Evolutionary conservation across 2,888 invertebrate genomes (phyloP).

Genomic region (Ornithoptera priamus): DNA sequence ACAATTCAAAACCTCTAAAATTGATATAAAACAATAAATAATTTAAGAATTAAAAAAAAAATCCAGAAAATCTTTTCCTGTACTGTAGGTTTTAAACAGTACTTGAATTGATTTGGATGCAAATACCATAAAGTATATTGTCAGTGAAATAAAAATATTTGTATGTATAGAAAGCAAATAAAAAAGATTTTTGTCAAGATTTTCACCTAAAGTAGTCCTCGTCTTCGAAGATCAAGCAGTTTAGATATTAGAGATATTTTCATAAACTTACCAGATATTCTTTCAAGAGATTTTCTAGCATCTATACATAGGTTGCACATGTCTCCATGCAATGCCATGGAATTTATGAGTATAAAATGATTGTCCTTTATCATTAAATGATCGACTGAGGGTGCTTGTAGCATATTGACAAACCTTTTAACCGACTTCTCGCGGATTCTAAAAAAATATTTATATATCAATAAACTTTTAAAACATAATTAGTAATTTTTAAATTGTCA

Average conservation of each 20-base stretch:
- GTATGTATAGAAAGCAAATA: too few species aligned
- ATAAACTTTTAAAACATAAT: not conserved
- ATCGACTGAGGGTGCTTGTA: constrained; percentile 87
- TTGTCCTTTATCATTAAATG: constrained; percentile 85
- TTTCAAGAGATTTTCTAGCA: constrained; percentile 83
- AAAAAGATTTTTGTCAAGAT: too few species aligned
- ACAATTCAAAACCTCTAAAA: constrained; percentile 57
- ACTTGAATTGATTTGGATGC: not conserved
- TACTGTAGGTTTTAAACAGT: not conserved
- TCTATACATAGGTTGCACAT: constrained; percentile 91
- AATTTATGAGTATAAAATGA: constrained; percentile 94
- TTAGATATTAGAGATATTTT: too few species aligned
- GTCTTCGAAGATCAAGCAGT: too few species aligned
- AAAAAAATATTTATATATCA: not conserved
- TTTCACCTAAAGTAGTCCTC: too few species aligned
- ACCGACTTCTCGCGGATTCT: constrained; percentile 80
- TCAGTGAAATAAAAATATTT: not conserved
- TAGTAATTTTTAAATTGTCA: not conserved
- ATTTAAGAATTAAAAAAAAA: not conserved
- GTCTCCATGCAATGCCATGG: constrained; percentile 98
- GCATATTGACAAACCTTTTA: constrained; percentile 84
- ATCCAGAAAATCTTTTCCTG: too few species aligned
- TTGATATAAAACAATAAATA: constrained; percentile 19
- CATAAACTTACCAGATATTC: constrained; percentile 80
- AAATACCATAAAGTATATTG: not conserved